These are phyloP conservation scores for Oreortyx pictus DNA, from an alignment of 2,797 vertebrate species.

Conservation along the genomic window DNA sequence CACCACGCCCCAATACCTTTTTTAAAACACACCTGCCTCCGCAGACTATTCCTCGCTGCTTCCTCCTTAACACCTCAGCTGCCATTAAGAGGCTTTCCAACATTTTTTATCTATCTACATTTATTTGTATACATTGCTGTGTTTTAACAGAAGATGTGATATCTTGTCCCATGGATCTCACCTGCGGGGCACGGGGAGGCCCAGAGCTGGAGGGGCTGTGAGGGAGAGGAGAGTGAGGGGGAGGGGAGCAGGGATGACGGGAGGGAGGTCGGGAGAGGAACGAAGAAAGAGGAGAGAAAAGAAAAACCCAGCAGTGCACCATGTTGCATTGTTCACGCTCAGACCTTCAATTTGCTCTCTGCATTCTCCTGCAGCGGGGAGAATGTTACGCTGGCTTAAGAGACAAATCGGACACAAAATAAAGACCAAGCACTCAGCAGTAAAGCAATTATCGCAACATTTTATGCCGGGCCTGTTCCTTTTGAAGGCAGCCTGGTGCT, in stretches of 20 bases:
- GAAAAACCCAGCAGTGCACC: constrained; percentile 93
- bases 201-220: constrained; percentile 47
- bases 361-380: constrained; percentile 98
- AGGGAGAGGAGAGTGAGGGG: constrained; percentile 75
- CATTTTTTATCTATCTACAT: not conserved
- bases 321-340: constrained; percentile 99
- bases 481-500: constrained; percentile 90
- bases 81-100: not conserved
- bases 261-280: constrained; percentile 84
- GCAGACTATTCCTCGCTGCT: not conserved
- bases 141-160: constrained; percentile 13
- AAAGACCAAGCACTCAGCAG: constrained; percentile 95
- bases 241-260: constrained; percentile 80
- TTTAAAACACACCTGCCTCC: constrained; percentile 25
- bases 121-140: not conserved
- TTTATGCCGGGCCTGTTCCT: constrained; percentile 94
- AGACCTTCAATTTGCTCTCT: constrained; percentile 99
- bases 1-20: not conserved
- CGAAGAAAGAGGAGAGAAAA: constrained; percentile 85
- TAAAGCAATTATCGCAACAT: constrained; percentile 99
- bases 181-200: constrained; percentile 50
- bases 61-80: not conserved
- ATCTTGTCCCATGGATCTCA: constrained; percentile 12
- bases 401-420: constrained; percentile 99
- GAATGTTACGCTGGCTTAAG: constrained; percentile 99